phyloP scores from a whole-genome alignment of 2,797 vertebrate genomes.

The Chloroceryle amazona region DNA sequence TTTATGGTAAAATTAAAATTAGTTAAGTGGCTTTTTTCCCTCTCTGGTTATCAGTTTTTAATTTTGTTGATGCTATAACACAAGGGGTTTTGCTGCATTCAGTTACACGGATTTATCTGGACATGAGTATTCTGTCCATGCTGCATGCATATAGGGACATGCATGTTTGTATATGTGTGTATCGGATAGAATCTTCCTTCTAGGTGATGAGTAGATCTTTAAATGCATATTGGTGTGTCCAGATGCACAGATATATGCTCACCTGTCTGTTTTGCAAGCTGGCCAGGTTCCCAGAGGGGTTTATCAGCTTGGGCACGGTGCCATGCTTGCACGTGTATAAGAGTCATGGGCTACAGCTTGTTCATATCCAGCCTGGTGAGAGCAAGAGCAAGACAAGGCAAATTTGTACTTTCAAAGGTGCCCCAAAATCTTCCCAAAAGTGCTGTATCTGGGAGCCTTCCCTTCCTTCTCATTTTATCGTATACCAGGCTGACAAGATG shows the following conservation, averaged over 20 bases:
- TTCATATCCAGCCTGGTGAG: background rate
- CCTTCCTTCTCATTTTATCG: background rate
- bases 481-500: background rate
- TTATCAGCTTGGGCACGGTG: background rate
- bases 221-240: background rate
- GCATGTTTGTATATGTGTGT: fast-evolving
- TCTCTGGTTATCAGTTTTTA: background rate
- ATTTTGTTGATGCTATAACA: background rate
- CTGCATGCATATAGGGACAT: background rate
- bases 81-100: background rate
- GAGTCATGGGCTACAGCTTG: background rate
- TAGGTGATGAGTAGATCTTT: background rate
- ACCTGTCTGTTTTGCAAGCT: constrained; percentile 11
- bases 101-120: background rate
- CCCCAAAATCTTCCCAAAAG: background rate
- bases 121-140: background rate
- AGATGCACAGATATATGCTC: background rate
- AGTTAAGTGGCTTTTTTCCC: background rate
- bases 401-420: background rate
- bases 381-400: background rate
- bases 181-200: background rate
- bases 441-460: background rate
- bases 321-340: background rate
- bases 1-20: background rate
- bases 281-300: background rate